Conservation (phyloP, 2,113 vertebrate genomes). For the Hyaena hyaena region DNA sequence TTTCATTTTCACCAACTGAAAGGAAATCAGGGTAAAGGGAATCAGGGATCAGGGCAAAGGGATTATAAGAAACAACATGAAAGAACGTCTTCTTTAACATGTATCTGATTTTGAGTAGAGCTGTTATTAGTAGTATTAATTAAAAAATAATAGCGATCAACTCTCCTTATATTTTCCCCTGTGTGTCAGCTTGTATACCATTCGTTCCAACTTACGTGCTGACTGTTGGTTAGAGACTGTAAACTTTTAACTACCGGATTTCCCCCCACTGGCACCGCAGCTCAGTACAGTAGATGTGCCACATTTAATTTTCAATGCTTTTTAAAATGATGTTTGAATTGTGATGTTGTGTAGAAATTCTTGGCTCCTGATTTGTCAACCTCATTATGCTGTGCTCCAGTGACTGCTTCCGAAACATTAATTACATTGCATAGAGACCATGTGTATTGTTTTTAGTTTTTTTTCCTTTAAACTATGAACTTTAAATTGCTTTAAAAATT, state of each 20-base stretch:
- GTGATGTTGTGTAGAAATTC: constrained; percentile 56
- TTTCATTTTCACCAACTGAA: constrained; percentile 49
- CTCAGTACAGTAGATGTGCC: neutral
- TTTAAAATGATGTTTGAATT: constrained; percentile 62
- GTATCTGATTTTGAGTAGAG: neutral
- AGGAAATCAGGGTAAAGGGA: neutral
- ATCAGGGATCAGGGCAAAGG: neutral
- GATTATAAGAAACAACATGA: neutral
- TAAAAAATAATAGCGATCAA: neutral
- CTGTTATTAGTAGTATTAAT: constrained; percentile 3
- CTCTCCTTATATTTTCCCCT: neutral
- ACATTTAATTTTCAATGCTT: constrained; percentile 61
- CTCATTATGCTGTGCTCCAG: constrained; percentile 66
- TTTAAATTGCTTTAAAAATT: constrained; percentile 82
- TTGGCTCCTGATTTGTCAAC: constrained; percentile 54
- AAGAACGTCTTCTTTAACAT: constrained; percentile 27
- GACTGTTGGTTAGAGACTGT: neutral
- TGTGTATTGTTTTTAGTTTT: constrained; percentile 76
- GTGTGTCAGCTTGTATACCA: neutral
- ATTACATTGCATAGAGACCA: constrained; percentile 65
- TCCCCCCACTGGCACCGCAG: neutral
- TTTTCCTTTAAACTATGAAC: constrained; percentile 72
- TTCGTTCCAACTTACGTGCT: neutral
- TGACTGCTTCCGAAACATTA: constrained; percentile 73
- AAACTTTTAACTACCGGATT: constrained; percentile 37